These are phyloP conservation scores for Rhopalosiphum maidis DNA, from an alignment of 1,140 invertebrate genomes.

Conservation along the genomic window DNA sequence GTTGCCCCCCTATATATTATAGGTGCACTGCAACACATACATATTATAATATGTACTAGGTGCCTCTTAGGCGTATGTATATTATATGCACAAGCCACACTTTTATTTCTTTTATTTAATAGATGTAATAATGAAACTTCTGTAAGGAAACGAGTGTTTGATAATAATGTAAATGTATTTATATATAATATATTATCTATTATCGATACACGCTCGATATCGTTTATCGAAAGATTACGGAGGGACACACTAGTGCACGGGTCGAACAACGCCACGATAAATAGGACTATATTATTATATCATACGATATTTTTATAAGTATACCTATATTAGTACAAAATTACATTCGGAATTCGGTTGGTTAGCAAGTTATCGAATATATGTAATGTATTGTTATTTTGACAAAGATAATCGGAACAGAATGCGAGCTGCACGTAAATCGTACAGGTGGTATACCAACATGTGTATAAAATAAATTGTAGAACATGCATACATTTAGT, in stretches of 20 bases:
- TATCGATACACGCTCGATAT: not conserved
- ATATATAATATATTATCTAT: not conserved
- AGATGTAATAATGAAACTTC: not conserved
- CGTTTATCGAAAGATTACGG: not conserved
- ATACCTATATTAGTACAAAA: not conserved
- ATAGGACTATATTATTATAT: not conserved
- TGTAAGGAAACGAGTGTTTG: not conserved
- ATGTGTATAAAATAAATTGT: not conserved
- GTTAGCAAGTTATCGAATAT: not conserved
- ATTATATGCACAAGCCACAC: too few species aligned
- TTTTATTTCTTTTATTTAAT: not conserved
- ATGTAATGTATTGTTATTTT: not conserved
- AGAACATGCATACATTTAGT: not conserved
- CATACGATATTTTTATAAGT: not conserved
- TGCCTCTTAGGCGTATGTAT: too few species aligned
- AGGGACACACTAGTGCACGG: not conserved
- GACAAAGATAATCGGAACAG: not conserved
- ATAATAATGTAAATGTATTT: not conserved
- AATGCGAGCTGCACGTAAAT: not conserved
- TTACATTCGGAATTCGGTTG: not conserved
- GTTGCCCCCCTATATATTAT: not conserved
- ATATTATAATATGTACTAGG: too few species aligned
- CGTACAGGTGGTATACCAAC: not conserved
- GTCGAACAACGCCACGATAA: not conserved
- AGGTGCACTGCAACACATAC: not conserved